Evolutionary conservation across 2,888 invertebrate species (phyloP).

Genomic region (Tetranychus truncatus): DNA sequence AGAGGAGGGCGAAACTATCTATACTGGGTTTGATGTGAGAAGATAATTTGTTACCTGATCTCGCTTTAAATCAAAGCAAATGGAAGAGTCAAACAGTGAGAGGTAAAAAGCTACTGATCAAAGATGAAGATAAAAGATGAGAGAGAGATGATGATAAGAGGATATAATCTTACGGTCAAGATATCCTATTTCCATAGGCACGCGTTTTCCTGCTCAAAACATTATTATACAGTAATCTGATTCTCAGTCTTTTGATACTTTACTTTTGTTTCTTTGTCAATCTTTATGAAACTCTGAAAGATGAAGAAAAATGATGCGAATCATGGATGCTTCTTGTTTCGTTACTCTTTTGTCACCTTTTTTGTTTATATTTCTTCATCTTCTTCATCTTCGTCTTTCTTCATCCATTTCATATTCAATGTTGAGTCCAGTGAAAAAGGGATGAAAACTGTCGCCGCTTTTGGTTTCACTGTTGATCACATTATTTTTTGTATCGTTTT

Average conservation of each 20-base stretch:
- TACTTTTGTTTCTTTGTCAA: not conserved
- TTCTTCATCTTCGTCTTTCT: not conserved
- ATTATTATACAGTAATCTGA: not conserved
- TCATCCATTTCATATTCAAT: not conserved
- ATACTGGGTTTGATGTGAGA: not conserved
- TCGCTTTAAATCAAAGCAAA: not conserved
- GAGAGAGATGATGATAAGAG: not conserved
- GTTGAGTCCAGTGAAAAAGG: not conserved
- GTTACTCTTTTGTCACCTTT: not conserved
- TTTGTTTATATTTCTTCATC: not conserved
- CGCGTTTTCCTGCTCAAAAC: not conserved
- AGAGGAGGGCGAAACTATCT: not conserved
- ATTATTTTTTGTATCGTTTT: not conserved
- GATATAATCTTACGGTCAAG: conserved; percentile 1
- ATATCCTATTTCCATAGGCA: not conserved
- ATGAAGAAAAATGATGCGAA: not conserved
- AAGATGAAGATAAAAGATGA: not conserved
- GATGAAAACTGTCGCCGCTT: not conserved
- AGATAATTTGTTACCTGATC: conserved; percentile 1
- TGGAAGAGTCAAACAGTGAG: not conserved
- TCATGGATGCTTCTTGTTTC: not conserved
- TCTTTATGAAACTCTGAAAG: not conserved
- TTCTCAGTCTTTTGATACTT: not conserved
- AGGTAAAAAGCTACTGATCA: not conserved
- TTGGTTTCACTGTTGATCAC: not conserved